phyloP scores from a whole-genome alignment of 2,888 invertebrate species.

The Zaprionus lineosus region DNA sequence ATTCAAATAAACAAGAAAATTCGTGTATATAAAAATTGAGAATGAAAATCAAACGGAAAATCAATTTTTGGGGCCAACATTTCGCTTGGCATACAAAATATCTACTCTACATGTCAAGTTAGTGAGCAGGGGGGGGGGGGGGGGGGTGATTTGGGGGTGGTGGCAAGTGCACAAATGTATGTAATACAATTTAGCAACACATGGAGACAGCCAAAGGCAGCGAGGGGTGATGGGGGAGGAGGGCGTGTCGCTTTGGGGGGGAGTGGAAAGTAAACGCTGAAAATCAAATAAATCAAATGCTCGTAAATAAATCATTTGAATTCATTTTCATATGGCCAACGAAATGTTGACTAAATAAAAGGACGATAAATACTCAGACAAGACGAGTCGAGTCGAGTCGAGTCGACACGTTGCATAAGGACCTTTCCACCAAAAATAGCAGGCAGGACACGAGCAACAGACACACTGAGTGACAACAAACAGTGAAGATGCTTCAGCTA shows the following conservation, averaged over 20 bases:
- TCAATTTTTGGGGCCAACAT: too few relatives aligned
- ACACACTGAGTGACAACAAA: slow-evolving; percentile 57
- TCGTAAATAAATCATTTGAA: slow-evolving; percentile 82
- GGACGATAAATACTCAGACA: slow-evolving; percentile 70
- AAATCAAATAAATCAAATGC: slow-evolving; percentile 81
- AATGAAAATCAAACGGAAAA: neutral
- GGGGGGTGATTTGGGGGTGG: neutral
- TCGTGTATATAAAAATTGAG: slow-evolving; percentile 39
- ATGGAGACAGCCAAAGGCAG: too few relatives aligned
- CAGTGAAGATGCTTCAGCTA: slow-evolving; percentile 30
- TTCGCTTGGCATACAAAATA: too few relatives aligned
- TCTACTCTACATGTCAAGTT: too few relatives aligned
- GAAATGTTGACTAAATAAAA: slow-evolving; percentile 75
- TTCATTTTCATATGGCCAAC: slow-evolving; percentile 69
- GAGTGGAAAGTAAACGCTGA: slow-evolving; percentile 54
- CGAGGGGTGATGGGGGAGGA: too few relatives aligned
- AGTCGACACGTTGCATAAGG: slow-evolving; percentile 56
- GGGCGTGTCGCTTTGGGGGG: too few relatives aligned
- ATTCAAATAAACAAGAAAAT: slow-evolving; percentile 39
- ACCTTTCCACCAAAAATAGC: slow-evolving; percentile 11
- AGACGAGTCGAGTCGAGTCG: slow-evolving; percentile 41
- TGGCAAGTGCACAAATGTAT: slow-evolving; percentile 21
- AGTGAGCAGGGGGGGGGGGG: too few relatives aligned
- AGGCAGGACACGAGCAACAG: slow-evolving; percentile 24
- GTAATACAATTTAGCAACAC: slow-evolving; percentile 3